Percentiles rank a stretch among this genome's conserved stretches.
phyloP scores from a whole-genome alignment of 2,797 vertebrate genomes.

The Pseudocheirus occidentalis region DNA sequence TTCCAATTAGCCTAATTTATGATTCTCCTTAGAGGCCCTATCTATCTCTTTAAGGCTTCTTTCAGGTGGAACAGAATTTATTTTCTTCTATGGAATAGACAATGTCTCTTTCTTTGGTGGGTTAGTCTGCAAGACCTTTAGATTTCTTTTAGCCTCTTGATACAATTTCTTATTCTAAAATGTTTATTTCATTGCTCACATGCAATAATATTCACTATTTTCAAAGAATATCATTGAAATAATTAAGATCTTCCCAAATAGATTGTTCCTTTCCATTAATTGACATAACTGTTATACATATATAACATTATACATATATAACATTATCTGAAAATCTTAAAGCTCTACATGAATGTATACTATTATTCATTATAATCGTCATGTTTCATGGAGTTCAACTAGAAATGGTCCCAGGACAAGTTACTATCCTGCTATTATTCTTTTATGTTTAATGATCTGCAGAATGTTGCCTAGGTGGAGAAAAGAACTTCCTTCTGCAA shows the following conservation, averaged over 20 bases:
- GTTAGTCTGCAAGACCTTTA: not conserved
- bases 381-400: not conserved
- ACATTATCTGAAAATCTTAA: not conserved
- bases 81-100: not conserved
- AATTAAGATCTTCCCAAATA: not conserved
- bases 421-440: not conserved
- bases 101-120: too few species aligned
- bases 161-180: not conserved
- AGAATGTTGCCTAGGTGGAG: not conserved
- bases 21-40: not conserved
- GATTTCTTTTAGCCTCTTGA: not conserved
- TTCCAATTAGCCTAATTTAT: too few species aligned
- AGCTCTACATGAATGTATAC: not conserved
- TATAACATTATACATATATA: not conserved
- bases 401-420: not conserved
- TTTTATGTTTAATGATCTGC: not conserved
- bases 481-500: not conserved
- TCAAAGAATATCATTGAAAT: not conserved
- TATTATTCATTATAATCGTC: not conserved
- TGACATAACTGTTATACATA: too few species aligned
- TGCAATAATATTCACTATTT: not conserved
- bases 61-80: not conserved
- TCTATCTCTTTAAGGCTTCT: not conserved
- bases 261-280: not conserved
- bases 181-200: rapidly evolving